A percentile compares a stretch with the other conserved stretches of the same genome.
phyloP scores from a whole-genome alignment of 2,113 vertebrate species.

The Boleophthalmus pectinirostris region DNA sequence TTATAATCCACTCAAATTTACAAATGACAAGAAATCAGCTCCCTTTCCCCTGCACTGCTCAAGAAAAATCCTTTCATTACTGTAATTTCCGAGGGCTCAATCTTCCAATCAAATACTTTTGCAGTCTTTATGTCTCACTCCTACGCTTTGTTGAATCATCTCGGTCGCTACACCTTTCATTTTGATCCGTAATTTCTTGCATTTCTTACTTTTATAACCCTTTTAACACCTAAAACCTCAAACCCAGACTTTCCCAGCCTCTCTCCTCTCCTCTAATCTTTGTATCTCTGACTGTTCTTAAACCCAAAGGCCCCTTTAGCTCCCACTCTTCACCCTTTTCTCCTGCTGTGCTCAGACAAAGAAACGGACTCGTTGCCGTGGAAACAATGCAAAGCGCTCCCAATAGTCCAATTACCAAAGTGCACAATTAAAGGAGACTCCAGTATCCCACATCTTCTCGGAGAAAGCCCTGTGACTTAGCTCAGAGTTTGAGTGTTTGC shows the following conservation, averaged over 20 bases:
- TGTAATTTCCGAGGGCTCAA: not conserved
- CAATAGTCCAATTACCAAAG: conserved; percentile 60
- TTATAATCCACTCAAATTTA: too few species aligned
- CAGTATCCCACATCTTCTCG: not conserved
- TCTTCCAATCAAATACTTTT: not conserved
- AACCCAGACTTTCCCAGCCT: not conserved
- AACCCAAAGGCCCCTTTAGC: not conserved
- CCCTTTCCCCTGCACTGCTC: too few species aligned
- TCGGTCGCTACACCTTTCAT: not conserved
- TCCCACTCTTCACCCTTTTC: not conserved
- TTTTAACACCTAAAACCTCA: not conserved
- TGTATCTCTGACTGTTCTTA: not conserved
- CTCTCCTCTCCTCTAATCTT: not conserved
- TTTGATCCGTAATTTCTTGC: conserved; percentile 6
- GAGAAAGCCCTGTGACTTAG: not conserved
- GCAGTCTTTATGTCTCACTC: not conserved
- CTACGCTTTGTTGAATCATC: not conserved
- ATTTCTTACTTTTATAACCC: not conserved
- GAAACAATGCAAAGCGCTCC: conserved; percentile 61
- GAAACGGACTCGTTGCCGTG: conserved; percentile 56
- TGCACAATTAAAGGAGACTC: conserved; percentile 56
- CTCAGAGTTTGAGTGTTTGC: not conserved
- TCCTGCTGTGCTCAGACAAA: conserved; percentile 27
- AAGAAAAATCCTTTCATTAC: not conserved
- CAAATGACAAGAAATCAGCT: too few species aligned